Percentiles rank a stretch among this genome's conserved stretches.
Evolutionary conservation across 2,797 vertebrate genomes (phyloP).

Genomic region (Danio tinwini): DNA sequence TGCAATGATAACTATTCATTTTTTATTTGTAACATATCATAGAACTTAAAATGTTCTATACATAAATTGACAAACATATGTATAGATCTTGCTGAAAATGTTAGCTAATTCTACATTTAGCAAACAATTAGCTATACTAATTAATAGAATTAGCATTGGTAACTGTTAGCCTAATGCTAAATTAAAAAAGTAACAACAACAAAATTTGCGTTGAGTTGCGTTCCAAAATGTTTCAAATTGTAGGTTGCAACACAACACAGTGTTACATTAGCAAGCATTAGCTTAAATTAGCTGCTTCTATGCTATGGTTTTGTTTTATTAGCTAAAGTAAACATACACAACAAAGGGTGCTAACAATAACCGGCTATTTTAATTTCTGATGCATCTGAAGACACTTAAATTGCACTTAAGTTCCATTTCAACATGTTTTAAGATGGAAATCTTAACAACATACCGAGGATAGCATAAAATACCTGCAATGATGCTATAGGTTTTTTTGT

Average conservation of each 20-base stretch:
- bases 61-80: too few relatives aligned
- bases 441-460: not conserved
- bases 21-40: too few relatives aligned
- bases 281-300: not conserved
- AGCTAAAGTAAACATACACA: not conserved
- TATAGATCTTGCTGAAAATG: not conserved
- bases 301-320: not conserved
- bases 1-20: too few relatives aligned
- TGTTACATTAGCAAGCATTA: not conserved
- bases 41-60: not conserved
- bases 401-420: not conserved
- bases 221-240: too few relatives aligned
- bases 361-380: not conserved
- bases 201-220: too few relatives aligned
- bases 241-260: too few relatives aligned
- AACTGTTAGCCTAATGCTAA: not conserved
- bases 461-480: too few relatives aligned
- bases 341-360: not conserved
- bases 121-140: not conserved
- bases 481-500: too few relatives aligned
- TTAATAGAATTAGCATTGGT: not conserved
- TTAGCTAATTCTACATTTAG: not conserved
- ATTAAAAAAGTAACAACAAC: not conserved
- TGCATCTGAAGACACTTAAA: not conserved
- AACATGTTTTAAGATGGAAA: not conserved